A percentile compares a stretch with the other conserved stretches of the same genome.
Conservation (phyloP, 2,113 vertebrate species). For the Todiramphus chloris region DNA sequence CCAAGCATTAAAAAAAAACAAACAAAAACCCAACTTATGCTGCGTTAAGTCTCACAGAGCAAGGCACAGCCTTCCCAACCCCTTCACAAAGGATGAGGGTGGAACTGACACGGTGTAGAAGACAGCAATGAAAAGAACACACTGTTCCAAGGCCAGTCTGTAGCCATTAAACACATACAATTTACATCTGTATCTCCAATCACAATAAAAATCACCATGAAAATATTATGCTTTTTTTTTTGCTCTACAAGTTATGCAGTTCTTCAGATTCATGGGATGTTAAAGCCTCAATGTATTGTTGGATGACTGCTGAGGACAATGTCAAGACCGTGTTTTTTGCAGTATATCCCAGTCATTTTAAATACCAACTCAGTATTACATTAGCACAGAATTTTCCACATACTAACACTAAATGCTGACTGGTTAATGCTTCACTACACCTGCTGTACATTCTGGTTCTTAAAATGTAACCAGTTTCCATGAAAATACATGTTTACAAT, state of each 20-base stretch:
- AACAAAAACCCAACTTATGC: neutral
- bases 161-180: neutral
- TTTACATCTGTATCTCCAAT: neutral
- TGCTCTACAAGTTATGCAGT: neutral
- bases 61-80: neutral
- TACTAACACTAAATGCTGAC: neutral
- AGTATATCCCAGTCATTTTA: neutral
- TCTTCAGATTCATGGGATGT: neutral
- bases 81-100: neutral
- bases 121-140: neutral
- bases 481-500: neutral
- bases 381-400: neutral
- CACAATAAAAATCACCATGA: neutral
- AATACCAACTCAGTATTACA: neutral
- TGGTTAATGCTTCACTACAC: neutral
- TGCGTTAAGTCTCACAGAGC: rapidly evolving
- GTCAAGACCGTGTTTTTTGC: neutral
- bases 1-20: neutral
- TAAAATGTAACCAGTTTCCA: neutral
- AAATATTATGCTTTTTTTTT: neutral
- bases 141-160: neutral
- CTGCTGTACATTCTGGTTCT: neutral
- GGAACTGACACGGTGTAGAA: neutral
- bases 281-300: neutral
- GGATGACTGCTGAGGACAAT: neutral